Conservation (phyloP, 2,113 vertebrate species). For the Riparia riparia region DNA sequence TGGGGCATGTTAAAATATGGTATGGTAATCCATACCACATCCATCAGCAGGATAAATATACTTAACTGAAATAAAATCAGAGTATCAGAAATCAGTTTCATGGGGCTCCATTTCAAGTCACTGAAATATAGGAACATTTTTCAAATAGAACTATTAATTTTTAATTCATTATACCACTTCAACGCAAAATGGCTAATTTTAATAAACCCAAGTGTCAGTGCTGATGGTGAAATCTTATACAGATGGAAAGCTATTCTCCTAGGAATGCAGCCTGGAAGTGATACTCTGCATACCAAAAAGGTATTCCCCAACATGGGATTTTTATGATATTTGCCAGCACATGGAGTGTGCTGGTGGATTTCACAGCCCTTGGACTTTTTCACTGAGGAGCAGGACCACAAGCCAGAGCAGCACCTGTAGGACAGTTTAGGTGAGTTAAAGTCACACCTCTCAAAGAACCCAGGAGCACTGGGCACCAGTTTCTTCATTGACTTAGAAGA, state of each 20-base stretch:
- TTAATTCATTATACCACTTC: neutral
- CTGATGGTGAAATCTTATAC: neutral
- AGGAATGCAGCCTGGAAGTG: neutral
- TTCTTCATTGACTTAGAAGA: neutral
- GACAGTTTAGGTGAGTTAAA: neutral
- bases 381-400: neutral
- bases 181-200: conserved; percentile 8
- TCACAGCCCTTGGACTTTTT: neutral
- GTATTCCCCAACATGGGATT: neutral
- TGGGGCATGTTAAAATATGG: conserved; percentile 44
- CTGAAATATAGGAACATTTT: neutral
- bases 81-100: neutral
- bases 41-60: neutral
- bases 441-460: neutral
- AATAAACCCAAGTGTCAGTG: neutral
- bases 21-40: conserved; percentile 55
- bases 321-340: neutral
- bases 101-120: neutral
- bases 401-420: neutral
- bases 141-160: neutral
- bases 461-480: neutral
- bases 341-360: neutral
- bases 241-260: neutral
- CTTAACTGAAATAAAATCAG: neutral
- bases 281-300: neutral